Evolutionary conservation across 2,888 invertebrate species (phyloP), one percentile per base, ranked within the genome.

Genomic region (Acanthosepion esculentum): DNA sequence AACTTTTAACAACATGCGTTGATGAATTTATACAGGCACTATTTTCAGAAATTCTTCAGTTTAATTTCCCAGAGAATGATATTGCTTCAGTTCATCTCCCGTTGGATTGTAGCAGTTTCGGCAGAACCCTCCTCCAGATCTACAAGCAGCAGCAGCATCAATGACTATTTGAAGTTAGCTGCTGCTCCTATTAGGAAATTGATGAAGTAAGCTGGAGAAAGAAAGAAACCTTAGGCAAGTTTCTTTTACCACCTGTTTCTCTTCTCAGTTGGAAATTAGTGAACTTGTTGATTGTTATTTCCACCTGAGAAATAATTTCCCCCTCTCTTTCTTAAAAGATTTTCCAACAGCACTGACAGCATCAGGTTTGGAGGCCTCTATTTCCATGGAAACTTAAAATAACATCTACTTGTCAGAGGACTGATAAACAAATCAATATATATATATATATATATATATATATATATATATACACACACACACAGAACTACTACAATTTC

Each of bases 231-330:
- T 78, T 78, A 78, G n/a, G 78, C 78, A n/a, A 78, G 78, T 33
- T 78, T 78, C n/a, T 78, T 78, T 12, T n/a, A n/a, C 15, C 78
- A n/a, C 78, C n/a, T 78, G 78, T 78, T 59, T 23, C 78, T 78
- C n/a, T 78, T 78, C 78, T 78, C 33, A 12, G 12, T 78, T 78
- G 2, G n/a, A 78, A 78, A 78, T 33, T 78, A n/a, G 78, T 78
- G 78, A 78, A 7, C n/a, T 78, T 78, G 78, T 78, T 78, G 78
- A 78, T n/a, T 78, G n/a, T 78, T 78, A 78, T 78, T 78, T 78
- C 78, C 78, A n/a, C n/a, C 78, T 29, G 78, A 78, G 78, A 78
- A 29, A 78, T 78, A 78, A 26, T n/a, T 2, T 10, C 4, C 78
- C 29, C 78, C 6, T 78, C 78, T 78, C 78, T 33, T 78, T n/a